Evolutionary conservation across 2,113 vertebrate species (phyloP).

Genomic region (Lucifuga dentata): DNA sequence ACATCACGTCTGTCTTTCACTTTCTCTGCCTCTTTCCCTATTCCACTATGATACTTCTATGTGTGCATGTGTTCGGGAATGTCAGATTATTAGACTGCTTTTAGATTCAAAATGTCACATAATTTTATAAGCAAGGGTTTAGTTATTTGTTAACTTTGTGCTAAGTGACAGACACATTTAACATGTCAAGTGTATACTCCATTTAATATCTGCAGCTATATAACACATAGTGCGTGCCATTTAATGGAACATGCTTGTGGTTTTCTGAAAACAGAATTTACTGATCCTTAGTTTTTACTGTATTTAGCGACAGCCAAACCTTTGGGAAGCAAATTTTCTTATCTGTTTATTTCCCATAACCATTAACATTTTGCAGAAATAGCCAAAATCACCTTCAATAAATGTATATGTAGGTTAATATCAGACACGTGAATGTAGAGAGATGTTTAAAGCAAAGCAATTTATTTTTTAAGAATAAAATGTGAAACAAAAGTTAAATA

Average conservation of each 20-base stretch:
- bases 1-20: not conserved
- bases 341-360: conserved; percentile 21
- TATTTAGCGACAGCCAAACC: conserved; percentile 3
- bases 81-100: conserved; percentile 35
- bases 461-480: conserved; percentile 35
- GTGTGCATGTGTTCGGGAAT: conserved; percentile 8
- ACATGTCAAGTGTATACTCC: no score
- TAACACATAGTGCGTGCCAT: conserved; percentile 9
- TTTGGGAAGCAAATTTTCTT: not conserved
- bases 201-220: conserved; percentile 24
- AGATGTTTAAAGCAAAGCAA: conserved; percentile 14
- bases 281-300: conserved; percentile 17
- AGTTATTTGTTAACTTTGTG: conserved; percentile 28
- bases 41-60: no score
- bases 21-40: not conserved
- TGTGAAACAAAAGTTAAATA: conserved; percentile 12
- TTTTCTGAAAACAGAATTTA: conserved; percentile 5
- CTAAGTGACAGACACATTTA: conserved; percentile 24
- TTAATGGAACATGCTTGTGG: not conserved
- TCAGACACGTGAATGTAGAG: conserved; percentile 5
- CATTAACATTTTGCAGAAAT: conserved; percentile 14
- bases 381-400: conserved; percentile 23
- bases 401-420: conserved; percentile 14
- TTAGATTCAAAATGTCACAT: conserved; percentile 21
- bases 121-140: conserved; percentile 13